Evolutionary conservation across 2,888 invertebrate species (phyloP), one percentile per base, ranked within the genome.

Genomic region (Sialis fuliginosa): DNA sequence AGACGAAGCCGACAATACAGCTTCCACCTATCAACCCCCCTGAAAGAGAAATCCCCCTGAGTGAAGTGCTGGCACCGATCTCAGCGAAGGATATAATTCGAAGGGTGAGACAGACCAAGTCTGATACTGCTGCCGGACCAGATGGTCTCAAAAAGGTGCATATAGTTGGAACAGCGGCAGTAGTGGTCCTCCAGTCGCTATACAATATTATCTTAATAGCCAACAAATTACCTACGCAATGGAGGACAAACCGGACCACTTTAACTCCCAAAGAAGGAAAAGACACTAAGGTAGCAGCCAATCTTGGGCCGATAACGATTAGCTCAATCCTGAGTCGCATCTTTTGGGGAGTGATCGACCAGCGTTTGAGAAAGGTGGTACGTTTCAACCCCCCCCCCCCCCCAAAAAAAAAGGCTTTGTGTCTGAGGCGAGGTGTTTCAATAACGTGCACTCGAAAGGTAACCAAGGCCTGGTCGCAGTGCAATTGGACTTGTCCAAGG

Each of bases 401-500:
- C n/a, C n/a, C n/a, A n/a, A n/a, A n/a, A n/a, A 54, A 31, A 55
- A 53, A 33, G 55, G 51, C 1, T 57, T 53, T 6, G 53, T 52
- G 0, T 33, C 40, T 2, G 54, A 54, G 33, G 52, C 54, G 37
- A 54, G 54, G 0, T 44, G 41, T 0, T 49, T 50, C 1, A 51
- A 53, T 6, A 53, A 35, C 35, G n/a, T 35, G 8, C 35, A 9
- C 8, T 51, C 31, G 41, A 35, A 35, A 4, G 4, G n/a, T 4
- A n/a, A 9, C n/a, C 0, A 32, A 49, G 54, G 58, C 33, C 52
- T 60, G n/a, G 59, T 60, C 41, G 45, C 61, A 9, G 60, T 55
- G 4, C 55, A 58, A 30, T 52, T 63, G 4, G 62, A 63, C 49
- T 58, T 62, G 33, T 55, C 61, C 9, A 63, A 62, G 52, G 63